These are phyloP conservation scores for Pterocles gutturalis DNA, from an alignment of 2,113 vertebrate genomes.

Conservation along the genomic window DNA sequence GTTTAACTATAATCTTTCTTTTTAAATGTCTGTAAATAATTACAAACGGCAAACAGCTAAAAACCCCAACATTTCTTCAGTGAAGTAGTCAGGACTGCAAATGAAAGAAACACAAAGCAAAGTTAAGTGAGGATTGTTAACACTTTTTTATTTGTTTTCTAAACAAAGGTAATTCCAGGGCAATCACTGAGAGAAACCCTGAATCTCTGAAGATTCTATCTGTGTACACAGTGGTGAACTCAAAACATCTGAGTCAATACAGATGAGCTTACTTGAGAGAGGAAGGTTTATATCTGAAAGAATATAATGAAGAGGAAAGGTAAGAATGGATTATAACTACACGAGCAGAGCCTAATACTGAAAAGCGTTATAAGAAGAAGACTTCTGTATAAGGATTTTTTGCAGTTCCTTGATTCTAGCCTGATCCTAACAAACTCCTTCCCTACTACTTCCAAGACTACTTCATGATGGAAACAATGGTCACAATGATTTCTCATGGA, in stretches of 20 bases:
- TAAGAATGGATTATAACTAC: background rate
- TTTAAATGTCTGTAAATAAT: background rate
- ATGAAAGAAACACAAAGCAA: background rate
- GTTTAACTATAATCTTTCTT: background rate
- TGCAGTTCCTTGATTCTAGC: background rate
- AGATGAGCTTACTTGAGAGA: background rate
- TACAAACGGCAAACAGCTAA: background rate
- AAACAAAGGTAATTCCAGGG: background rate
- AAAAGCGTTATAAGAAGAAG: background rate
- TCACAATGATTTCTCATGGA: background rate
- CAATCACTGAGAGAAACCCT: background rate
- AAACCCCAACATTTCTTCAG: accelerated
- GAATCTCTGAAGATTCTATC: background rate
- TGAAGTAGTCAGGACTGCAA: background rate
- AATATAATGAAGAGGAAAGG: background rate
- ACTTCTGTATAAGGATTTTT: background rate
- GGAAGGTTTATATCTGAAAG: background rate
- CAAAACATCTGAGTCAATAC: background rate
- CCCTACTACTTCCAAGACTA: too few species aligned
- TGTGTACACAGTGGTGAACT: background rate
- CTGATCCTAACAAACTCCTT: background rate
- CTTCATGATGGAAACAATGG: background rate
- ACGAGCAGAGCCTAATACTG: background rate
- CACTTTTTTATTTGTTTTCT: background rate
- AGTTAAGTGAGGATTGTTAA: background rate